These are phyloP conservation scores for Alosa alosa DNA, from an alignment of 2,113 vertebrate species.

Conservation along the genomic window DNA sequence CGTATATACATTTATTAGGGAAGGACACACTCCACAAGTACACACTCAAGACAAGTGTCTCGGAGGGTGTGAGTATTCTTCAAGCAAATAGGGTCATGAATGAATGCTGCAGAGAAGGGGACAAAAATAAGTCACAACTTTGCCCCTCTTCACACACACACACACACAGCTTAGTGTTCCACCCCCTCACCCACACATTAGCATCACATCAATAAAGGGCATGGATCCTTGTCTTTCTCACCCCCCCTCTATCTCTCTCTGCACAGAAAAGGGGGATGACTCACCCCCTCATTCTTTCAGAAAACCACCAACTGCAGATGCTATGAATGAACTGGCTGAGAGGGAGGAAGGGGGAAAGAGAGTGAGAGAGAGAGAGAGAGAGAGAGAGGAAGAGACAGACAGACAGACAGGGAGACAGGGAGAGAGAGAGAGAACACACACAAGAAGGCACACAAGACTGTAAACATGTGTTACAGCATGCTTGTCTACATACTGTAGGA, in stretches of 20 bases:
- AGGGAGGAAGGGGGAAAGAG: not conserved
- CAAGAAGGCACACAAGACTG: not conserved
- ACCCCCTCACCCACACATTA: conserved; percentile 12
- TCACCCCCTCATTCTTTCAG: conserved; percentile 61
- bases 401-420: no score
- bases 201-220: conserved; percentile 36
- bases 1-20: not conserved
- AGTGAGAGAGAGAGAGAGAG: no score
- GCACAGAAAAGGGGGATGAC: conserved; percentile 56
- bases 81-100: not conserved
- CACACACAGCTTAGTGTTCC: not conserved
- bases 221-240: not conserved
- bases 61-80: not conserved
- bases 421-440: not conserved
- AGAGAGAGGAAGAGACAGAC: not conserved
- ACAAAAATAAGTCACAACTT: not conserved
- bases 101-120: not conserved
- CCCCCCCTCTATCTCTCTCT: not conserved
- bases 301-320: conserved; percentile 54
- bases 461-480: not conserved
- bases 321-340: conserved; percentile 59
- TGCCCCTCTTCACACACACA: conserved; percentile 9
- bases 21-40: not conserved
- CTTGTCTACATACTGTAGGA: not conserved
- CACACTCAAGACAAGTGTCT: not conserved